Evolutionary conservation across 2,797 vertebrate species (phyloP), one percentile per base, ranked within the genome.

Genomic region (Sebastiscus tertius): DNA sequence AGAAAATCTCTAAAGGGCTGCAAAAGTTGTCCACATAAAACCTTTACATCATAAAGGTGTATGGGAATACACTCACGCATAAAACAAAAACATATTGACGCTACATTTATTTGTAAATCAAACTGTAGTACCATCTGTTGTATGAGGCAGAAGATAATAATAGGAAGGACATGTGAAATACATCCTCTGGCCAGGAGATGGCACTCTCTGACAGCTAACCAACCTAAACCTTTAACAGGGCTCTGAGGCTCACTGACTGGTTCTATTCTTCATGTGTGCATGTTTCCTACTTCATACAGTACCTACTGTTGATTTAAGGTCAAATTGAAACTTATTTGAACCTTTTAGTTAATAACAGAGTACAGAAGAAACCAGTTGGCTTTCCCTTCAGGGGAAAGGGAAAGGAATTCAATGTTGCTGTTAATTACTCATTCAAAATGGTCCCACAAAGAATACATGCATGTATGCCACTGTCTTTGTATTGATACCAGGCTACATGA

Each of bases 131-230:
- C 31, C 13, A 36, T 26, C 68, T 82, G 52, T 8, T 72, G 26
- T 39, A 33, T 56, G 18, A n/a, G 7, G 31, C 8, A 36, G 34
- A 13, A 29, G 34, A 31, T 68, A 22, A 68, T 46, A 16, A 71
- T 33, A 18, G 6, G 8, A 10, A 13, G 42, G 0, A 5, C 8
- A 0, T 0, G 1, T 77, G 68, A 69, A 80, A 26, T 72, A 60
- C 65, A 56, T 8, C 2, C 3, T 61, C 14, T 77, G 39, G 16
- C 88, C 94, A 93, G 60, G 1, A 88, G 94, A 69, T 76, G 92
- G 93, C 83, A 86, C 0, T 84, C 5, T 88, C 20, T 29, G 13
- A 81, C 67, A 59, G 81, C 56, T 68, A 83, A 79, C 55, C 13
- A 56, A n/a, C 27, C 2, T 49, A 31, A 36, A 49, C 27, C 16